Evolutionary conservation across 2,113 vertebrate genomes (phyloP).

Genomic region (Sphaerodactylus townsendi): DNA sequence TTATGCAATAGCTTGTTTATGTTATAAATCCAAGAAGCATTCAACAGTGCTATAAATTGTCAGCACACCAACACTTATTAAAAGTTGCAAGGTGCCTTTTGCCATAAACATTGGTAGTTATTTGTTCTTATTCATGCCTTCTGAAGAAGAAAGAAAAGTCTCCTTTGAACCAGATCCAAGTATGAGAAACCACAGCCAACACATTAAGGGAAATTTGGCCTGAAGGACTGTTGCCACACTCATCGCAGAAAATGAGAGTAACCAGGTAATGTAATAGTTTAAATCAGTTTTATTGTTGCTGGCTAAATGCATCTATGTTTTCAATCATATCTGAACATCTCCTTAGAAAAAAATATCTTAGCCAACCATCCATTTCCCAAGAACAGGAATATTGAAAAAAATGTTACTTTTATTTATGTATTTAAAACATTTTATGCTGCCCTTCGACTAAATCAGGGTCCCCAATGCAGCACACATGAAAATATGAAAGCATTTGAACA

Average conservation of each 20-base stretch:
- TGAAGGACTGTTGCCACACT: background rate
- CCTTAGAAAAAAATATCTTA: background rate
- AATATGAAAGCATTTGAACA: no score
- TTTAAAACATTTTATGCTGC: no score
- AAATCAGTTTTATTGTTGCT: background rate
- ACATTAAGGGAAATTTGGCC: background rate
- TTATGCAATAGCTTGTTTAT: slow-evolving; percentile 15
- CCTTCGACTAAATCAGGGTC: no score
- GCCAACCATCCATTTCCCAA: background rate
- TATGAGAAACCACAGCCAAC: background rate
- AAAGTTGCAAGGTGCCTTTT: background rate
- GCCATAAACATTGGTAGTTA: background rate
- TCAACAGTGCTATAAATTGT: background rate
- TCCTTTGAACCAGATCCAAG: background rate
- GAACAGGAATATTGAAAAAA: background rate
- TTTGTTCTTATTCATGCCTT: slow-evolving; percentile 9
- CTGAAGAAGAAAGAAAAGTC: background rate
- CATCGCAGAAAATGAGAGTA: background rate
- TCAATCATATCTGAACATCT: background rate
- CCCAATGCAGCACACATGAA: no score
- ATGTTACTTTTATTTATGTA: no score
- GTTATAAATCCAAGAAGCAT: slow-evolving; percentile 19
- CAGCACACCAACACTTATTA: background rate
- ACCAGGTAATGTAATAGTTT: background rate
- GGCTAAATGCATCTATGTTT: background rate